Base-by-base conservation (phyloP, 2,797 vertebrate species). In the Cirrhinus molitorella region DNA sequence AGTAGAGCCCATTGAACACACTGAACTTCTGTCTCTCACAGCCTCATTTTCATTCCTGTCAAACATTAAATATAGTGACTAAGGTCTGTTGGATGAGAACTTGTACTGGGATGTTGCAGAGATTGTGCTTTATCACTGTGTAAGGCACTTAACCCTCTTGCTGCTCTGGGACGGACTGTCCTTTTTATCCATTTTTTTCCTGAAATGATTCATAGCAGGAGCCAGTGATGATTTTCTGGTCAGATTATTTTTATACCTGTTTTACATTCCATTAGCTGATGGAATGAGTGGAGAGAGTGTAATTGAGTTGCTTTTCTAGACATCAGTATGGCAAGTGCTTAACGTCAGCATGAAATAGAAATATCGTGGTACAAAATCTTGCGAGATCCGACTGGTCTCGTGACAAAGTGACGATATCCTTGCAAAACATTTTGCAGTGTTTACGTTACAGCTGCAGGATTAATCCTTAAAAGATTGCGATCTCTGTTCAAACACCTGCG, bases 81-180 rank as follows among this genome's bases (percentile, higher is more conserved):
- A 61, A 61, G 23, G 23, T 61, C 12, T 25, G 14, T 28, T 28
- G 19, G 28, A 31, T 53, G 19, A 66, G 28, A 23, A 31, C n/a
- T 34, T 66, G 13, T 66, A 14, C 25, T 49, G 31, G 19, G 16
- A 25, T 34, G 43, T 78, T 65, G 2, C 31, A 49, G 6, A 67
- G 47, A 37, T 66, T 28, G n/a, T 79, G 45, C 14, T 68, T 68
- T 31, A 49, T 23, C 12, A 28, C 59, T 51, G 61, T 49, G 21
- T 31, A 28, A 77, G 13, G 57, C 59, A 65, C 59, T 78, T n/a
- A 34, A 78, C 45, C 43, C 59, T n/a, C 75, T 49, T 28, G 11
- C 49, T 65, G 43, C 10, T 65, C n/a, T 0, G 8, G 9, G 7
- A 5, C 0, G 13, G 51, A 75, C 49, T 34, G 9, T 37, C 51